These are phyloP conservation scores for Dryomyza anilis DNA, from an alignment of 2,888 invertebrate genomes.

Conservation along the genomic window DNA sequence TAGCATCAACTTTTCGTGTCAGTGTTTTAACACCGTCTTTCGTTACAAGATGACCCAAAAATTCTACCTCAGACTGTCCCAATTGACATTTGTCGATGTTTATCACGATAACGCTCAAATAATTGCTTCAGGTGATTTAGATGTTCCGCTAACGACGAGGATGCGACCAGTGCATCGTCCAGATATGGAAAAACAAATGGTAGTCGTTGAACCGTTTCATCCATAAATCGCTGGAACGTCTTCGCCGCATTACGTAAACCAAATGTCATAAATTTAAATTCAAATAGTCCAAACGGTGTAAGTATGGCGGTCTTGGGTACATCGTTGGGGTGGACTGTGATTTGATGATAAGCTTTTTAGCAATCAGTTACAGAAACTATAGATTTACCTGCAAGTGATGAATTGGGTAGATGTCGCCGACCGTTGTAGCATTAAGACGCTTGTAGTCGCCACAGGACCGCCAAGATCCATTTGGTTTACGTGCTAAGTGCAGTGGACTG, in stretches of 20 bases:
- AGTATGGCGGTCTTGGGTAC: constrained; percentile 22
- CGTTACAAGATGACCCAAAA: constrained; percentile 30
- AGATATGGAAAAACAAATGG: constrained; percentile 27
- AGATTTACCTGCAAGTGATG: too few species aligned
- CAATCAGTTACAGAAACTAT: too few species aligned
- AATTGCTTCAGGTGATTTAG: constrained; percentile 8
- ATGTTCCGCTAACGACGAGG: constrained; percentile 13
- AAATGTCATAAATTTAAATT: constrained; percentile 29
- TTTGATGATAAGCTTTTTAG: constrained; percentile 22
- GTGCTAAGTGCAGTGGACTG: too few species aligned
- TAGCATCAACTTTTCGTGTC: constrained; percentile 31
- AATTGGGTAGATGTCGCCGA: too few species aligned
- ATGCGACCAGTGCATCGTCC: constrained; percentile 15
- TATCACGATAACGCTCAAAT: constrained; percentile 10
- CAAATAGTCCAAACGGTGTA: constrained; percentile 28
- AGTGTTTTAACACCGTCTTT: constrained; percentile 30
- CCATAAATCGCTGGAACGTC: constrained; percentile 22
- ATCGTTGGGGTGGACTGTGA: constrained; percentile 10
- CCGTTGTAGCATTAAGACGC: too few species aligned
- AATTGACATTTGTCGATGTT: constrained; percentile 19
- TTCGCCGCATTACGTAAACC: constrained; percentile 23
- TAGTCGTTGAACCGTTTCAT: constrained; percentile 11
- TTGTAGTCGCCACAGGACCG: too few species aligned
- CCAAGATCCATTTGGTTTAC: too few species aligned
- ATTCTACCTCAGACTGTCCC: constrained; percentile 14